A percentile compares a stretch with the other conserved stretches of the same genome.
Conservation (phyloP, 2,797 vertebrate species). For the Centropyge bicolor region DNA sequence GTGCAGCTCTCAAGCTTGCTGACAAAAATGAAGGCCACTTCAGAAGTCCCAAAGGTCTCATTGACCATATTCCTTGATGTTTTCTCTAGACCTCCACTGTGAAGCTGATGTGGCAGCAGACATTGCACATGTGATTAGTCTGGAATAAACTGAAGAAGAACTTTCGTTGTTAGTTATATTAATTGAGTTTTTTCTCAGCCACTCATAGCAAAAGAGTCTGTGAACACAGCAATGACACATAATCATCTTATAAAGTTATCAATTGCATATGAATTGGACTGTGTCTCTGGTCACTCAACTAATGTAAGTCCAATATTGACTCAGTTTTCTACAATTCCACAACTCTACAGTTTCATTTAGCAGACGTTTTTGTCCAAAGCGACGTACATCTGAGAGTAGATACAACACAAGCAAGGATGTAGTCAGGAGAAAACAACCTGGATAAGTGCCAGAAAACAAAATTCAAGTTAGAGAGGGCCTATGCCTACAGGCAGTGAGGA, state of each 20-base stretch:
- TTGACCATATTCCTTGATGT: neutral
- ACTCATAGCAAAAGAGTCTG: neutral
- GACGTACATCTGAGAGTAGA: too few relatives aligned
- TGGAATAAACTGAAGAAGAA: slow-evolving; percentile 1
- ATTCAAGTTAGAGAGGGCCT: too few relatives aligned
- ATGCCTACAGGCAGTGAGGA: too few relatives aligned
- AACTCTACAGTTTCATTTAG: too few relatives aligned
- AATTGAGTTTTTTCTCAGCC: neutral
- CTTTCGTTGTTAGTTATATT: neutral
- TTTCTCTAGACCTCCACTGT: slow-evolving; percentile 12
- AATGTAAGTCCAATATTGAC: neutral
- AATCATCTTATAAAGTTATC: neutral
- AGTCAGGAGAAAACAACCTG: too few relatives aligned
- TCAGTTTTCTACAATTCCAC: too few relatives aligned
- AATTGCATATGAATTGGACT: neutral
- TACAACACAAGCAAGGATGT: too few relatives aligned
- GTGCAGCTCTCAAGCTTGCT: neutral
- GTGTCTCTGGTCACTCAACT: neutral
- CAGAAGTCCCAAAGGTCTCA: slow-evolving; percentile 19
- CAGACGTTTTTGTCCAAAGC: too few relatives aligned
- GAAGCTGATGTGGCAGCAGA: neutral
- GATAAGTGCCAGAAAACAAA: too few relatives aligned
- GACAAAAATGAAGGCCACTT: slow-evolving; percentile 14
- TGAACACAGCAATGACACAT: neutral
- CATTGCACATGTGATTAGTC: neutral